Conservation (phyloP, 2,797 vertebrate genomes). For the Takifugu ocellatus region DNA sequence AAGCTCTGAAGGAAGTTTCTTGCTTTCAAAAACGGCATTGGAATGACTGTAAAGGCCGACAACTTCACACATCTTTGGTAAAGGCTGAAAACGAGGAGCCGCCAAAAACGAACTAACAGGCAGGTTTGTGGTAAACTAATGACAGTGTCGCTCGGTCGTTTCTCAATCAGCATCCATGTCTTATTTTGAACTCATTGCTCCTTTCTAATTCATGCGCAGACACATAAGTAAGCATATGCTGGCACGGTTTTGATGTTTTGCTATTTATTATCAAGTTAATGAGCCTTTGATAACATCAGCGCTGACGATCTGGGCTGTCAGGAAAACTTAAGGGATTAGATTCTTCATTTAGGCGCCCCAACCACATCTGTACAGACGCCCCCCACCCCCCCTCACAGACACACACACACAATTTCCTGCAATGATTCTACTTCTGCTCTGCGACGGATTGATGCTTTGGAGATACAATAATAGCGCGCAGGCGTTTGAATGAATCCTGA, state of each 20-base stretch:
- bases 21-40: constrained; percentile 4
- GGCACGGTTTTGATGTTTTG: background rate
- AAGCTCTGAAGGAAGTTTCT: background rate
- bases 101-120: constrained; percentile 3
- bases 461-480: constrained; percentile 60
- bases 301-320: constrained; percentile 27
- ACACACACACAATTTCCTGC: constrained; percentile 13
- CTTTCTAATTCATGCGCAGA: constrained; percentile 6
- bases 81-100: background rate
- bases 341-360: constrained; percentile 49
- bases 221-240: background rate
- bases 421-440: constrained; percentile 43
- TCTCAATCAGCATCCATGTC: background rate
- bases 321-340: constrained; percentile 18
- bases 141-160: background rate
- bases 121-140: constrained; percentile 1
- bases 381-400: constrained; percentile 16
- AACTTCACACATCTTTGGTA: background rate
- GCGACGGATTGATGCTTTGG: constrained; percentile 55
- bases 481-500: constrained; percentile 65
- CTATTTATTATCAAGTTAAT: constrained; percentile 18
- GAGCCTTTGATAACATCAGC: constrained; percentile 13
- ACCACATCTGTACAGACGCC: constrained; percentile 3
- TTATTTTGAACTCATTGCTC: constrained; percentile 2
- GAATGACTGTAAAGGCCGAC: constrained; percentile 1